A percentile compares a stretch with the other conserved stretches of the same genome.
Evolutionary conservation across 2,888 invertebrate genomes (phyloP).

Genomic region (Cryptus viduatorius): DNA sequence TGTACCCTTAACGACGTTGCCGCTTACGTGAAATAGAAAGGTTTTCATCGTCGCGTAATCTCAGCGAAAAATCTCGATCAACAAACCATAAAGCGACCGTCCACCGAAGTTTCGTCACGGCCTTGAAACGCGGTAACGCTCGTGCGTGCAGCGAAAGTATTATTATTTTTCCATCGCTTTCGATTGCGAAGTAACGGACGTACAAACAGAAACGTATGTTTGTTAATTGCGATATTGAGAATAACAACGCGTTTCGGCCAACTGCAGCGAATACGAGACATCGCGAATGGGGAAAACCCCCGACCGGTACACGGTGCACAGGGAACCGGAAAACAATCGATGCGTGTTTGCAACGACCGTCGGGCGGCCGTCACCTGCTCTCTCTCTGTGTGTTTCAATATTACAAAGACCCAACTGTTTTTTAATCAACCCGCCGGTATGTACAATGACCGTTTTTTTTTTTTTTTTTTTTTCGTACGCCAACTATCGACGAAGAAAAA

Average conservation of each 20-base stretch:
- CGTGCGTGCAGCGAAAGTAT: conserved; percentile 55
- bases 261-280: conserved; percentile 8
- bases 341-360: conserved; percentile 20
- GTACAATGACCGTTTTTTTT: background rate
- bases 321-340: conserved; percentile 31
- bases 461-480: background rate
- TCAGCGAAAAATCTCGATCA: conserved; percentile 40
- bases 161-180: conserved; percentile 57
- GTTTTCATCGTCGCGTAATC: background rate
- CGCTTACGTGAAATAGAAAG: conserved; percentile 1
- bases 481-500: background rate
- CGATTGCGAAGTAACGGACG: conserved; percentile 51
- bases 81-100: conserved; percentile 14
- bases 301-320: background rate
- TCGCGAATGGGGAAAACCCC: background rate
- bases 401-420: background rate
- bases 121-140: conserved; percentile 52
- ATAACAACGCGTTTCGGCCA: conserved; percentile 1
- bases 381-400: background rate
- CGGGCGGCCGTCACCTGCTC: background rate
- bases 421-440: no score
- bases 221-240: conserved; percentile 15
- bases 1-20: background rate
- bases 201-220: conserved; percentile 1
- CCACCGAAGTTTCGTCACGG: conserved; percentile 34